These are phyloP conservation scores for Helicoverpa zea DNA, from an alignment of 1,140 invertebrate species.

Conservation along the genomic window DNA sequence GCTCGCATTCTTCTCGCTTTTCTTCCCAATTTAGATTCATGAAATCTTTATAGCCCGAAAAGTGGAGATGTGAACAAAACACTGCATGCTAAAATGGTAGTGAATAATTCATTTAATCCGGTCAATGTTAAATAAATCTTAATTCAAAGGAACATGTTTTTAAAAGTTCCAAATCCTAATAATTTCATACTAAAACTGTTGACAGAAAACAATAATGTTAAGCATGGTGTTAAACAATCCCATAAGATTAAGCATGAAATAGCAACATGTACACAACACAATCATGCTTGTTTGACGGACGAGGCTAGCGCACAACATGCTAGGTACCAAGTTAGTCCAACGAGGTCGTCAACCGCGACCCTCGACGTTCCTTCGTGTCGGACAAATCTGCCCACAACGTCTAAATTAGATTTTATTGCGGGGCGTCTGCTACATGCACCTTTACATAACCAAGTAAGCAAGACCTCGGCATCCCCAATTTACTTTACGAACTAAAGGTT, in stretches of 20 bases:
- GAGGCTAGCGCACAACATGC: not conserved
- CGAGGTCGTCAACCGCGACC: slow-evolving; percentile 80
- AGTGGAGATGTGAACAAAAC: not conserved
- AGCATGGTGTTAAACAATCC: no score
- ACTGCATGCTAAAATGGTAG: not conserved
- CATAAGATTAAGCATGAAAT: slow-evolving; percentile 1
- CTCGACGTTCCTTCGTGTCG: slow-evolving; percentile 69
- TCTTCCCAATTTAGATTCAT: slow-evolving; percentile 26
- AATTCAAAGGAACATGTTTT: no score
- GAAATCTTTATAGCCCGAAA: slow-evolving; percentile 23
- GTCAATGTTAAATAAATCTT: no score
- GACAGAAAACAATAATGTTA: not conserved
- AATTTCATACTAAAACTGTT: no score
- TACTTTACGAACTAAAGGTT: slow-evolving; percentile 49
- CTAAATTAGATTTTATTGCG: slow-evolving; percentile 86
- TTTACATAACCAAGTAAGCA: slow-evolving; percentile 58
- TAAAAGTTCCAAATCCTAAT: no score
- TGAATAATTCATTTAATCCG: not conserved
- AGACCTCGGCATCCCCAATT: slow-evolving; percentile 12
- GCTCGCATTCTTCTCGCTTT: slow-evolving; percentile 7
- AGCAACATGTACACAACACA: not conserved
- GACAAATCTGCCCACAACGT: slow-evolving; percentile 82
- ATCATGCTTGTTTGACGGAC: slow-evolving; percentile 13
- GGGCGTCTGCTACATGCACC: slow-evolving; percentile 76
- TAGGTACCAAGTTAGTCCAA: slow-evolving; percentile 42